These are phyloP conservation scores for Callimorpha dominula DNA, from an alignment of 2,888 invertebrate genomes.

Conservation along the genomic window DNA sequence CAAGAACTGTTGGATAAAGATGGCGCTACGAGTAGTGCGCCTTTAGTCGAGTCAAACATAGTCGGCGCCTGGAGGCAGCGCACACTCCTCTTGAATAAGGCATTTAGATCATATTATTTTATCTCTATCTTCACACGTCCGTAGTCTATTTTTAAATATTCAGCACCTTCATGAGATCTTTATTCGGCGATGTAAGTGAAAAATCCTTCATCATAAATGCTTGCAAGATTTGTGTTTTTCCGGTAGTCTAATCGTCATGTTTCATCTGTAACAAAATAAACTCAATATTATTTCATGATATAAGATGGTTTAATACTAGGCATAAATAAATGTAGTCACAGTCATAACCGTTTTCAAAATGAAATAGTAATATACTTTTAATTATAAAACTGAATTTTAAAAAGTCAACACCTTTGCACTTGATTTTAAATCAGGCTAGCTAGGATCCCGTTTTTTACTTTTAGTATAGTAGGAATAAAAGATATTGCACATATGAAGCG, in stretches of 20 bases:
- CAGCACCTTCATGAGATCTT: slow-evolving; percentile 48
- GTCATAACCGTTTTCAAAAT: background rate
- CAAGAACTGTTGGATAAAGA: slow-evolving; percentile 94
- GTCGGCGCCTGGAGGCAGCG: slow-evolving; percentile 83
- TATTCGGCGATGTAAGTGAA: slow-evolving; percentile 41
- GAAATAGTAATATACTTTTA: background rate
- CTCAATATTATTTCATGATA: background rate
- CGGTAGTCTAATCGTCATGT: slow-evolving; percentile 30
- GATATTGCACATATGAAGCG: slow-evolving; percentile 27
- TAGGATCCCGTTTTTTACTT: background rate
- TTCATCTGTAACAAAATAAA: slow-evolving; percentile 54
- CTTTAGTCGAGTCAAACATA: slow-evolving; percentile 89
- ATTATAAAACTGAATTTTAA: background rate
- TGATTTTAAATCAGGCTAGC: background rate
- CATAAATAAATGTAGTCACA: background rate
- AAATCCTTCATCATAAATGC: slow-evolving; percentile 39
- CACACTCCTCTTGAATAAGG: slow-evolving; percentile 78
- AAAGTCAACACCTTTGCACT: background rate
- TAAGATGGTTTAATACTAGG: background rate
- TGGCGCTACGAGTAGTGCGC: slow-evolving; percentile 92
- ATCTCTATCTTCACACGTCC: slow-evolving; percentile 76
- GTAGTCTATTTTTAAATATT: slow-evolving; percentile 22
- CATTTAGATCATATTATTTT: slow-evolving; percentile 83
- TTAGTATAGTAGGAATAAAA: background rate
- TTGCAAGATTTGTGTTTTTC: slow-evolving; percentile 14